These are phyloP conservation scores for Acutogordius australiensis DNA, from an alignment of 2,888 invertebrate species.

Conservation along the genomic window DNA sequence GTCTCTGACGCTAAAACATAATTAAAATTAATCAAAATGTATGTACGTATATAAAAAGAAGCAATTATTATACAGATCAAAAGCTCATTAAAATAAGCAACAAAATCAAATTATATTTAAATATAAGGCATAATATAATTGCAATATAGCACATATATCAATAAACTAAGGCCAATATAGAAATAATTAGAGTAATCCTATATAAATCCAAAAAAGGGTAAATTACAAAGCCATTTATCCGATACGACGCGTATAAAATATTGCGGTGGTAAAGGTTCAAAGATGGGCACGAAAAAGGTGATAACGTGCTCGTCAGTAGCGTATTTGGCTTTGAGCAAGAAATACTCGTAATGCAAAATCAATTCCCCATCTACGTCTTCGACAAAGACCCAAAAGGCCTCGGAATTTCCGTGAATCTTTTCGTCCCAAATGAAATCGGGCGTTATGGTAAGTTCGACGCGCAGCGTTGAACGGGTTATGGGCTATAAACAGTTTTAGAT, in stretches of 20 bases:
- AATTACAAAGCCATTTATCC: conserved; percentile 28
- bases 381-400: conserved; percentile 35
- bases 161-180: too few relatives aligned
- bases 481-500: too few relatives aligned
- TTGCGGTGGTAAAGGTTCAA: conserved; percentile 88
- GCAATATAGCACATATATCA: too few relatives aligned
- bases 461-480: conserved; percentile 52
- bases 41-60: too few relatives aligned
- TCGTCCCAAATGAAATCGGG: conserved; percentile 99
- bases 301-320: conserved; percentile 70
- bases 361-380: conserved; percentile 34
- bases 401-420: conserved; percentile 42
- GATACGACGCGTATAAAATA: conserved; percentile 47
- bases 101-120: too few relatives aligned
- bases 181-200: background rate
- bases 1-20: conserved; percentile 20
- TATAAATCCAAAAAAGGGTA: background rate
- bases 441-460: conserved; percentile 79
- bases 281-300: conserved; percentile 90
- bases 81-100: too few relatives aligned
- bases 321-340: conserved; percentile 72
- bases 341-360: conserved; percentile 73
- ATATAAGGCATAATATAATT: too few relatives aligned
- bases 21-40: too few relatives aligned
- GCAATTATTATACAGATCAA: too few relatives aligned